A percentile compares a stretch with the other conserved stretches of the same genome.
These are phyloP conservation scores for Carcharodon carcharias DNA, from an alignment of 2,797 vertebrate genomes.

Conservation along the genomic window DNA sequence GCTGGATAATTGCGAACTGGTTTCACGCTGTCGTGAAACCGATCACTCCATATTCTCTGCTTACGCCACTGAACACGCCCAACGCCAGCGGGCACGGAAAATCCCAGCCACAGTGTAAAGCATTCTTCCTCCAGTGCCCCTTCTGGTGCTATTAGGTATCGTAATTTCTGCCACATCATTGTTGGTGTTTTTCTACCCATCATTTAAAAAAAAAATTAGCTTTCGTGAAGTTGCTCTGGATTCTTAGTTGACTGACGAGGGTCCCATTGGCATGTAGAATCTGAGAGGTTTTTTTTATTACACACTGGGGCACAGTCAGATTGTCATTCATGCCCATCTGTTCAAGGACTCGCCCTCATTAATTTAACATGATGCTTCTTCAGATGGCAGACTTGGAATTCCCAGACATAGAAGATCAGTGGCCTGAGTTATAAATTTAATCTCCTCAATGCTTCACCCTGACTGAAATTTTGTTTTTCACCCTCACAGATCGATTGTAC, in stretches of 20 bases:
- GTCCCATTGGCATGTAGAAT: no score
- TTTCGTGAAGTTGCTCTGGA: no score
- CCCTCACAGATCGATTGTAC: constrained; percentile 68
- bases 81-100: no score
- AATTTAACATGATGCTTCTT: not conserved
- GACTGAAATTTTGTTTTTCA: not conserved
- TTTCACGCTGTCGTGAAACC: no score
- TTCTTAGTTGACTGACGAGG: no score
- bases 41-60: no score
- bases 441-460: not conserved
- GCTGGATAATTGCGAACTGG: no score
- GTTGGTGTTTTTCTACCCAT: no score
- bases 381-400: not conserved
- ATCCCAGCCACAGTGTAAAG: no score
- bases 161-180: no score
- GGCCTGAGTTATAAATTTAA: not conserved
- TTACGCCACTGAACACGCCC: no score
- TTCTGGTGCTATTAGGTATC: not conserved
- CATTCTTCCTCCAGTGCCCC: not conserved
- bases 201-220: no score
- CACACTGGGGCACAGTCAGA: not conserved
- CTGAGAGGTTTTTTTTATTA: not conserved
- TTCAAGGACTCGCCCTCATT: not conserved
- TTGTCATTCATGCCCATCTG: not conserved
- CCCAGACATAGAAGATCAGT: not conserved